Base-by-base conservation (phyloP, 1,140 invertebrate species). In the Anagrus nilaparvatae region DNA sequence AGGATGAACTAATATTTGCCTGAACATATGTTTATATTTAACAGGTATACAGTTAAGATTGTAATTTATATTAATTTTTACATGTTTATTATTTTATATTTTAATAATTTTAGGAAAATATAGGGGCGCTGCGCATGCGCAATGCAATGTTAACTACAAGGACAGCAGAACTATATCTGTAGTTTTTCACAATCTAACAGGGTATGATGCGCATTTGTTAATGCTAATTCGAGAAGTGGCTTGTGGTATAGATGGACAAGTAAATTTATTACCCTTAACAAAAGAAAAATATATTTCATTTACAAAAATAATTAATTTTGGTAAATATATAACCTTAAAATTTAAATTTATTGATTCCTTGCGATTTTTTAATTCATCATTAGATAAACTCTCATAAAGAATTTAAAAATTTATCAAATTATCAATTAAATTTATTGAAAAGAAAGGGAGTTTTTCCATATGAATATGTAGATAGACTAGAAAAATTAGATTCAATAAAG, bases 81-180 rank as follows among this genome's bases (percentile, higher is more conserved):
- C n/a, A n/a, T n/a, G n/a, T n/a, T n/a, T n/a, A n/a, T n/a, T n/a
- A n/a, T n/a, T n/a, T n/a, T n/a, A n/a, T n/a, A n/a, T n/a, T n/a
- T n/a, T n/a, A n/a, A n/a, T n/a, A n/a, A n/a, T 63, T 1, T 63
- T 54, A 19, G 58, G 56, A 7, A 35, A 47, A 41, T 55, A 53
- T 51, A 24, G 60, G 42, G 58, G 59, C 9, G 24, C 48, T 12
- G 55, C 56, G 1, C 60, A 67, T 50, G 38, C 42, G 8, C 16
- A 23, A n/a, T 63, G 60, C 47, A 67, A 69, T 46, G 18, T 65
- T 17, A 49, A 61, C 39, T 63, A 49, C 54, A 37, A 55, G 49
- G 28, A 52, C 32, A 29, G 3, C 13, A 46, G 40, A 45, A 40
- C 31, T 23, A 52, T 60, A 39, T 58, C 53, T 23, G 45, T 55